These are phyloP conservation scores for Drosophila lacteicornis DNA, from an alignment of 1,140 invertebrate genomes.

Conservation along the genomic window DNA sequence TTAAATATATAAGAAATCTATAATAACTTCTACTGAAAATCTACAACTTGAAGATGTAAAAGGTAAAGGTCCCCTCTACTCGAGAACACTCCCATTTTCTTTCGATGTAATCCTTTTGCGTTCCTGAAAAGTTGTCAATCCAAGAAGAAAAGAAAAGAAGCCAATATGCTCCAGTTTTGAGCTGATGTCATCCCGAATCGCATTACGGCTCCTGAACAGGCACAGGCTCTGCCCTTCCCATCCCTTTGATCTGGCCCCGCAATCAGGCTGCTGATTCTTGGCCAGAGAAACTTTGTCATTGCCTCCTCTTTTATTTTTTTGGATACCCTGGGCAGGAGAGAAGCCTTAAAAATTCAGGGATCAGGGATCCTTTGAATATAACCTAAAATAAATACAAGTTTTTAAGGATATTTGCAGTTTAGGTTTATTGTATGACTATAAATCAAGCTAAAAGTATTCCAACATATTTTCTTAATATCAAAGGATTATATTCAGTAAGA, in stretches of 20 bases:
- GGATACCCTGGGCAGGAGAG: not conserved
- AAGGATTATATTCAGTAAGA: not conserved
- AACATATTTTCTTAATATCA: too few relatives aligned
- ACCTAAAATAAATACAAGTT: too few relatives aligned
- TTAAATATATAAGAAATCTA: not conserved
- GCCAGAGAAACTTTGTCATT: conserved; percentile 18
- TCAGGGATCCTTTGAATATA: too few relatives aligned
- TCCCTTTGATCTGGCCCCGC: too few relatives aligned
- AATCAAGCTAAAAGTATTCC: too few relatives aligned
- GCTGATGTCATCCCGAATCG: conserved; percentile 22
- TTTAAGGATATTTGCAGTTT: too few relatives aligned
- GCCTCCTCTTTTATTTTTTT: not conserved
- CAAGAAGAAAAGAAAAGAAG: not conserved
- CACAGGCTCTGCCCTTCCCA: not conserved
- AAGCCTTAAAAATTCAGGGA: too few relatives aligned
- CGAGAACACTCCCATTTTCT: not conserved
- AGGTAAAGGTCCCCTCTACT: too few relatives aligned
- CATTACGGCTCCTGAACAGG: not conserved
- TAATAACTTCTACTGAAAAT: too few relatives aligned
- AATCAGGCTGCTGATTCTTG: conserved; percentile 16
- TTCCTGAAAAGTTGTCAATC: conserved; percentile 5
- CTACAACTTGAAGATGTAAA: too few relatives aligned
- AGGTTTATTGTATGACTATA: too few relatives aligned
- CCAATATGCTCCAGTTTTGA: conserved; percentile 16
- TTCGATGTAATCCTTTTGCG: not conserved